Evolutionary conservation across 2,888 invertebrate species (phyloP), one percentile per base, ranked within the genome.

Genomic region (Myopa tessellatipennis): DNA sequence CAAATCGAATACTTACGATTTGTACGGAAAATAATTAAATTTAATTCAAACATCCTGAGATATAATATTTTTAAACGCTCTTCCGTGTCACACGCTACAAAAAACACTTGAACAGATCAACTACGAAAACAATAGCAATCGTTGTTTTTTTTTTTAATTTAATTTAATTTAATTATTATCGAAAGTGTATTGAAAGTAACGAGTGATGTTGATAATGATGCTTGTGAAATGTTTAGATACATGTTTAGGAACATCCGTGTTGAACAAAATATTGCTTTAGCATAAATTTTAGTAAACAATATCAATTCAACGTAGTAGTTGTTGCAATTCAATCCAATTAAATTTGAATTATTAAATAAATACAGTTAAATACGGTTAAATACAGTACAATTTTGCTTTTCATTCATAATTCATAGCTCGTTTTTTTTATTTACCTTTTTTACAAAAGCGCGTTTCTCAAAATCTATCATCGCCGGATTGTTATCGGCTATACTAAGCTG

Each of bases 371-470:
- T n/a, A n/a, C n/a, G n/a, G n/a, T 45, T 45, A 45, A 45, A 45
- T 45, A 8, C 3, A 1, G 10, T 45, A 6, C 45, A 6, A 45
- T 45, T 45, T 45, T 45, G 45, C 45, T 10, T 45, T 45, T 45
- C 45, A 45, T 45, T 45, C 45, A 45, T 45, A 45, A 45, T 45
- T 45, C 45, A 45, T 45, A 45, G 10, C 45, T 45, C 45, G 45
- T 45, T 45, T 8, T 45, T 45, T 55, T 55, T 55, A 55, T 80
- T 85, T 88, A 88, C 88, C 88, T 88, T 83, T 82, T 88, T 88
- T 78, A 91, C 86, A 85, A 89, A 86, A 71, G 89, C 87, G 77
- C 89, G 88, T 77, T 89, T 88, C 78, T 86, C 87, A 78, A 85
- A 86, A 82, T 89, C 87, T 80, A 88, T 89, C 79, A 86, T 84